Evolutionary conservation across 2,113 vertebrate genomes (phyloP), one percentile per base, ranked within the genome.

Genomic region (Odontophorus gujanensis): DNA sequence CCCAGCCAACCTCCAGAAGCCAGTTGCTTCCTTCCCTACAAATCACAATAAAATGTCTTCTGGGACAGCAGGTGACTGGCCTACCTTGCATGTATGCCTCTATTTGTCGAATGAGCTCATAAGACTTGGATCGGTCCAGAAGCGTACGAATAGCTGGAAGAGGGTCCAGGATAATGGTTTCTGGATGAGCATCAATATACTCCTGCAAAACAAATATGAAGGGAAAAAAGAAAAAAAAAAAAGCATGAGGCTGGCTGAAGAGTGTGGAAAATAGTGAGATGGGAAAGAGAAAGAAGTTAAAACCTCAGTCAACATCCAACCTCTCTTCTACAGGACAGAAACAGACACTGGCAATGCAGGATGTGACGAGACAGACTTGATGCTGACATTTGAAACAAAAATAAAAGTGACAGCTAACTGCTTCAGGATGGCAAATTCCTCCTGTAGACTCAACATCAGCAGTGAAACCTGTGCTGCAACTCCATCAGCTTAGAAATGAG

Each of bases 41-140:
- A 36, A 25, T 36, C 43, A 53, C 42, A 69, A 3, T 2, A 47
- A 55, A 32, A 50, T 67, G 53, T 8, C 36, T 51, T 58, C 32
- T 48, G 34, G 55, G 9, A 83, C 28, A 82, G 59, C 32, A 90
- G 28, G 32, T 42, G 43, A 57, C 50, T 50, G 38, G 59, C 94
- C 34, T 97, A 99, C 99, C 99, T 98, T 99, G 98, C 99, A 99
- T 99, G 96, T 98, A 98, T 71, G 98, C 98, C 96, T 99, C 99
- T 87, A 99, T 99, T 94, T 98, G 98, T 84, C 99, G 99, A 96
- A 99, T 98, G 68, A 99, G 98, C 95, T 99, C 99, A 2, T 99
- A 99, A 83, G 99, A 99, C 96, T 99, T 99, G 97, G 99, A 99
- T 86, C 99, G 98, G 95, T 99, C 99, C 65, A 99, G 98, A 87